phyloP scores from a whole-genome alignment of 2,888 invertebrate genomes.

The Nephrotoma flavescens region DNA sequence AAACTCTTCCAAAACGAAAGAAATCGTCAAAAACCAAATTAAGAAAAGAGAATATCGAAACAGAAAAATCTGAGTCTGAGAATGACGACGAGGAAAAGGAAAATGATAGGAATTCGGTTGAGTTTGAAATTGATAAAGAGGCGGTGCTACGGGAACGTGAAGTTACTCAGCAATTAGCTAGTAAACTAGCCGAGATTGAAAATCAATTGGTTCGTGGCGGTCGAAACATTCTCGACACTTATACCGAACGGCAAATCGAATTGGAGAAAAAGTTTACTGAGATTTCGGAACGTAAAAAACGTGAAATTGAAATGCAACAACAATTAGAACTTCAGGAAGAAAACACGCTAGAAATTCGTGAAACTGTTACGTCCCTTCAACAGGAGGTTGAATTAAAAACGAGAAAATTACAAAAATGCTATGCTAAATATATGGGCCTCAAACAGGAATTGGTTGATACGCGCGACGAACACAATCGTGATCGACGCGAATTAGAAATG shows the following conservation, averaged over 20 bases:
- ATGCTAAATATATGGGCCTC: slow-evolving; percentile 58
- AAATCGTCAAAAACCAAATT: slow-evolving; percentile 13
- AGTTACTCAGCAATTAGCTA: slow-evolving; percentile 59
- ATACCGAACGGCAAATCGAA: slow-evolving; percentile 83
- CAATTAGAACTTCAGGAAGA: slow-evolving; percentile 88
- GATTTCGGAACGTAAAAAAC: slow-evolving; percentile 65
- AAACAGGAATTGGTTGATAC: slow-evolving; percentile 69
- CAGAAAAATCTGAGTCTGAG: slow-evolving; percentile 23
- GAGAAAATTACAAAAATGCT: slow-evolving; percentile 76
- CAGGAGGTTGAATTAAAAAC: slow-evolving; percentile 97
- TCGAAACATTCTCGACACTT: slow-evolving; percentile 87
- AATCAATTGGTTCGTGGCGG: slow-evolving; percentile 89
- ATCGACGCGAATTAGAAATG: slow-evolving; percentile 83
- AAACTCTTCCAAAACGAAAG: slow-evolving; percentile 16
- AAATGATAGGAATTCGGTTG: slow-evolving; percentile 25
- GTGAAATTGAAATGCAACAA: slow-evolving; percentile 80
- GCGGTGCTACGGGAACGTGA: slow-evolving; percentile 39
- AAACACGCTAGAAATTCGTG: slow-evolving; percentile 75
- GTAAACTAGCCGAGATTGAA: slow-evolving; percentile 72
- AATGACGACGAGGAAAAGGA: slow-evolving; percentile 24
- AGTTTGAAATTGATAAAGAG: slow-evolving; percentile 14
- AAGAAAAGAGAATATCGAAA: slow-evolving; percentile 14
- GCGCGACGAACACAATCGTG: slow-evolving; percentile 77
- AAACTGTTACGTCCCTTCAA: slow-evolving; percentile 81
- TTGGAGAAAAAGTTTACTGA: slow-evolving; percentile 73